Base-by-base conservation (phyloP, 2,113 vertebrate genomes). In the Istiophorus platypterus region DNA sequence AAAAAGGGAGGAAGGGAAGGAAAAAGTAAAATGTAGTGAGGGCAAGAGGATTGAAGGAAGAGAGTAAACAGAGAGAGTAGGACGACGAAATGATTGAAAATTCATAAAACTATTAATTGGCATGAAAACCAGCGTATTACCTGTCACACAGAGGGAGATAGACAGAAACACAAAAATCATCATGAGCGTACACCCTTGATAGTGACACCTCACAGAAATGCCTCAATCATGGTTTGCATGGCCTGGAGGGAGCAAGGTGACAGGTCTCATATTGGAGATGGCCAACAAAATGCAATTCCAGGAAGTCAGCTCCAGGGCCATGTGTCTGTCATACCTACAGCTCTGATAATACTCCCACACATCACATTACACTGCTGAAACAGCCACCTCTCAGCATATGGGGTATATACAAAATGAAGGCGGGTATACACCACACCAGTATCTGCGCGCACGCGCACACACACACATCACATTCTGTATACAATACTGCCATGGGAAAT, bases 71-170 rank as follows among this genome's bases (percentile, higher is more conserved):
- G 39, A 41, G 13, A 18, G 17, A 27, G 34, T 10, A 22, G 56
- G 24, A 65, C 26, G 62, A 65, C 1, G 0, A 8, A 34, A 78
- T 76, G 63, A 86, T 34, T 56, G 78, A 84, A 84, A 95, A 95
- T 92, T 52, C 92, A 93, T 95, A 95, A 95, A 95, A 95, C 88
- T 93, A 93, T 91, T 86, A 49, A 71, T 87, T 84, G 76, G 69
- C 87, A 92, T 92, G 91, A 95, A 90, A 95, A 94, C 88, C 89
- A 94, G 93, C 94, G 94, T 92, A 92, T 96, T 96, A 96, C 95
- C 95, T 88, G 89, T 88, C 77, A 76, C n/a, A 75, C 75, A 63
- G 91, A 41, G 34, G 65, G 57, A 31, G 26, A 77, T 8, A 59
- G 76, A 81, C 81, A 84, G 72, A 83, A 66, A 85, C 77, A 87